Evolutionary conservation across 2,797 vertebrate genomes (phyloP), one percentile per base, ranked within the genome.

Genomic region (Pseudomugil gertrudae): DNA sequence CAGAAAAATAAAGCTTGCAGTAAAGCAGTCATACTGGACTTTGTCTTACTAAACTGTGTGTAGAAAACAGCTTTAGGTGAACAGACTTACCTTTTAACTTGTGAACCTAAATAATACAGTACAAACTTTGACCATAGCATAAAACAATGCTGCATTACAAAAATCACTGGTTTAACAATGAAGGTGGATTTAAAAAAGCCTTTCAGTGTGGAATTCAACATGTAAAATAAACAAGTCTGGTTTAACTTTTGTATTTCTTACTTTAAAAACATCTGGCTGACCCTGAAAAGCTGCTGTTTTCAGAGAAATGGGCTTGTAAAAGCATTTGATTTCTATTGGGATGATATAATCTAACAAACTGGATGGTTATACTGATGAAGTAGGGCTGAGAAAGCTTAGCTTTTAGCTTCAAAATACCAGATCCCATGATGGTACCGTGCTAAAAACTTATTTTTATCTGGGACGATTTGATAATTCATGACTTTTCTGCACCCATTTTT

Each of bases 1-100:
- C 10, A 61, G 64, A 66, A 9, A 60, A 33, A 2, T 10, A 3
- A 61, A 63, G 56, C 51, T 63, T 58, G 26, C 48, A 43, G 27
- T 14, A 33, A 66, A 79, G 84, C 87, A 73, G 87, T 83, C 79
- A 54, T 76, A 63, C 60, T 74, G 57, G 82, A 88, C 87, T n/a
- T 92, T 92, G 91, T 93, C 4, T 51, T 23, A 9, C 27, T 9
- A 55, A 59, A 67, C 52, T 60, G 21, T 33, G 30, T 50, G 26
- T 5, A 33, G 10, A 66, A 47, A 69, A 64, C 10, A 0, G 29
- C 23, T 52, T 55, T 45, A 67, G 57, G 32, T 54, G 19, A 59
- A 54, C 55, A 1, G 13, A 52, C 29, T 15, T 59, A 23, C 29
- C 54, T 45, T 15, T 53, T 65, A 51, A 24, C 47, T 26, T 13